Evolutionary conservation across 2,888 invertebrate genomes (phyloP), one percentile per base, ranked within the genome.

Genomic region (Xestoiulus laeticollis): DNA sequence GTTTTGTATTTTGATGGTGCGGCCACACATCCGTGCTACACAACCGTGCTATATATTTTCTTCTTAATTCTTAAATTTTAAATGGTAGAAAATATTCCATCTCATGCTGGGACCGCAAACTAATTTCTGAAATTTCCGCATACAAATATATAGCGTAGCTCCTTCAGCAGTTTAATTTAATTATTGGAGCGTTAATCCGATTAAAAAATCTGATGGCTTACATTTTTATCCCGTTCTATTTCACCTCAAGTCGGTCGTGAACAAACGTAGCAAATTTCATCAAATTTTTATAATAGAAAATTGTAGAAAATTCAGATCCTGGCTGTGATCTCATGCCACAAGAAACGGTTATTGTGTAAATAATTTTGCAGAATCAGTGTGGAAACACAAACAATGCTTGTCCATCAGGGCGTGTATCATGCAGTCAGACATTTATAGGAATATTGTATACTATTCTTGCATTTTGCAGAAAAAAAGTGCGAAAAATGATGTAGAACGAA

Each of bases 131-230:
- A 26, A 26, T 22, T 26, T 26, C 12, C 68, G n/a, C 59, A 4
- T 16, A 59, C 8, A 68, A 68, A 22, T 68, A n/a, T 26, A 68
- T 4, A 26, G 26, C 0, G 26, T 22, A 68, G 2, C 68, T 68
- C 8, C 59, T 68, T 26, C 22, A 26, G 26, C 12, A 68, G 68
- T 68, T 8, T 68, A 22, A 68, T 68, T 68, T 68, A 26, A 68
- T 68, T 26, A 68, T 26, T 68, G 68, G 68, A 68, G 68, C 68
- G 68, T 26, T 68, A 68, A 68, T 68, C 68, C 68, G 68, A 68
- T 68, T 68, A 68, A n/a, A 22, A 6, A 68, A 68, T 68, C 68
- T 6, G 68, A 68, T 68, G 68, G 26, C 68, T 68, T 68, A 68
- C n/a, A n/a, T 26, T 68, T 68, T 68, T 68, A 68, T 26, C 68